phyloP scores from a whole-genome alignment of 1,140 invertebrate species.

The honey bee (Apis mellifera) region DNA sequence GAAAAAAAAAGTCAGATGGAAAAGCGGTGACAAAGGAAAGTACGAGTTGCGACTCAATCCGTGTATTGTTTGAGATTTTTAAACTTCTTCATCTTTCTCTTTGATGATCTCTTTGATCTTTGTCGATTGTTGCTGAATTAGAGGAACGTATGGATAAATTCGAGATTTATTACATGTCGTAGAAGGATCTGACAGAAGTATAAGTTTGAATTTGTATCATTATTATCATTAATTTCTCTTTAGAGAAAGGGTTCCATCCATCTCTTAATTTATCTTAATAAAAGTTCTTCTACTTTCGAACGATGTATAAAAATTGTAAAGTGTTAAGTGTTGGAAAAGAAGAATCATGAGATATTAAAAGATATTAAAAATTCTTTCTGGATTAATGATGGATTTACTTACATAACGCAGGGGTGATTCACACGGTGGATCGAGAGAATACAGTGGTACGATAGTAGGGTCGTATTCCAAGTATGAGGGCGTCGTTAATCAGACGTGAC shows the following conservation, averaged over 20 bases:
- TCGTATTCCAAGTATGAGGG: conserved; percentile 41
- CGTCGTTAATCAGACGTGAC: conserved; percentile 44
- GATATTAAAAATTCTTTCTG: background rate
- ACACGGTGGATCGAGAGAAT: conserved; percentile 6
- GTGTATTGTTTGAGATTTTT: background rate
- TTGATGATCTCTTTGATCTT: too few relatives aligned
- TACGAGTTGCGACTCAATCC: conserved; percentile 21
- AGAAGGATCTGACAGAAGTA: too few relatives aligned
- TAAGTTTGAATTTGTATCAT: too few relatives aligned
- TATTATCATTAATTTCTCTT: too few relatives aligned
- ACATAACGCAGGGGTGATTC: conserved; percentile 13
- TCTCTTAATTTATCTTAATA: too few relatives aligned
- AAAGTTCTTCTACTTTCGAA: too few relatives aligned
- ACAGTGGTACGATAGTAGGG: background rate
- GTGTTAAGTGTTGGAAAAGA: too few relatives aligned
- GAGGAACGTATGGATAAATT: too few relatives aligned
- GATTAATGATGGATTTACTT: background rate
- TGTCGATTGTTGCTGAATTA: too few relatives aligned
- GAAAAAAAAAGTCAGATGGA: background rate
- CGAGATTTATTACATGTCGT: too few relatives aligned
- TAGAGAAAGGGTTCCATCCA: too few relatives aligned
- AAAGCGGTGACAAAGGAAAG: conserved; percentile 38
- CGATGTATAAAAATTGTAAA: too few relatives aligned
- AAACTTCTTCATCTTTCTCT: background rate
- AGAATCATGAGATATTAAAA: background rate